phyloP scores from a whole-genome alignment of 2,113 vertebrate genomes.

The Columba janthina region DNA sequence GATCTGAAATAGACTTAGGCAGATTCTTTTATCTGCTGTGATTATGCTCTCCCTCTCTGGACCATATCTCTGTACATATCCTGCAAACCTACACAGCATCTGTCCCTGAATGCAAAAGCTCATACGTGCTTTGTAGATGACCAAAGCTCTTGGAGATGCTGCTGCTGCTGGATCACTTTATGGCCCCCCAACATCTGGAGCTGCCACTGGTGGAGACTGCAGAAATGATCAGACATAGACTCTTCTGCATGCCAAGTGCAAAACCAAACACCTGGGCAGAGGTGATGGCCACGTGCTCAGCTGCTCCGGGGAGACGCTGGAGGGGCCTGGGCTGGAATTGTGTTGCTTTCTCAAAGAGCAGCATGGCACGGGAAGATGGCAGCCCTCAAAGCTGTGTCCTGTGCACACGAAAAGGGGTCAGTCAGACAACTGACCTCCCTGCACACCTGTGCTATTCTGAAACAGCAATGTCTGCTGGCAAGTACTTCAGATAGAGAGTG shows the following conservation, averaged over 20 bases:
- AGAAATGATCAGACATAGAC: background rate
- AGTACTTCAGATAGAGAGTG: background rate
- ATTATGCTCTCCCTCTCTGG: background rate
- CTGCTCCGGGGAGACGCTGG: fast-evolving
- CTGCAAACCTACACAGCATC: background rate
- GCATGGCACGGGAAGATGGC: fast-evolving
- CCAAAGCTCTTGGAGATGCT: background rate
- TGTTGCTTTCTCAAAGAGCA: background rate
- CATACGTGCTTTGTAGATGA: fast-evolving
- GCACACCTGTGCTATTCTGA: background rate
- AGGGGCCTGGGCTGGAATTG: background rate
- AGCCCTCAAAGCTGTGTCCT: background rate
- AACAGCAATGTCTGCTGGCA: background rate
- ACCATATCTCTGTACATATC: fast-evolving
- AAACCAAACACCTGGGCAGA: background rate
- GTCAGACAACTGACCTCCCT: background rate
- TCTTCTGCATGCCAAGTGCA: background rate
- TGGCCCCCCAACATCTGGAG: fast-evolving
- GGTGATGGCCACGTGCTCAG: background rate
- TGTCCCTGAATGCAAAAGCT: background rate
- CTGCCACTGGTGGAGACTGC: background rate
- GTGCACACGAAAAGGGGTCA: background rate
- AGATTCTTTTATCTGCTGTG: background rate
- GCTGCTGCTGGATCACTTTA: background rate
- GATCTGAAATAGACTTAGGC: background rate